These are phyloP conservation scores for Heliothis virescens DNA, from an alignment of 1,140 invertebrate genomes.

Conservation along the genomic window DNA sequence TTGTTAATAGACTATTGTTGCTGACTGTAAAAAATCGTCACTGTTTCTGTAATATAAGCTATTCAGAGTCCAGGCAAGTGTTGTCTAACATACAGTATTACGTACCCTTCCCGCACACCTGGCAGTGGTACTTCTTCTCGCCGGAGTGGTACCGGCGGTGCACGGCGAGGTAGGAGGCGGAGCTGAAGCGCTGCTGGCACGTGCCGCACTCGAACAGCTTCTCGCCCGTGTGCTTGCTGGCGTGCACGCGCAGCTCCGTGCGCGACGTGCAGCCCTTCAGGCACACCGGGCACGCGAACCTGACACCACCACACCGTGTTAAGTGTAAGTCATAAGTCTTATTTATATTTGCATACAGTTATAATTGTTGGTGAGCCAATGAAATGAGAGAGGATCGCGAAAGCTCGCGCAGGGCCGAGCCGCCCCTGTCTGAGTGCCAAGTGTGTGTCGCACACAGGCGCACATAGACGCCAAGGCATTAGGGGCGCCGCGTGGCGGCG, in stretches of 20 bases:
- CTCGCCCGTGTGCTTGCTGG: constrained; percentile 78
- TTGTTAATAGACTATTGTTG: not conserved
- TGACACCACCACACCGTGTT: constrained; percentile 34
- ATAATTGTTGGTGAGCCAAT: too few species aligned
- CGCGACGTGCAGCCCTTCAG: constrained; percentile 81
- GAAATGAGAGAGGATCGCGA: too few species aligned
- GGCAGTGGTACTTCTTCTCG: constrained; percentile 70
- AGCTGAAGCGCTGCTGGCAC: constrained; percentile 75
- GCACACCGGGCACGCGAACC: constrained; percentile 81
- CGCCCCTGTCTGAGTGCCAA: too few species aligned
- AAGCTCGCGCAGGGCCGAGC: too few species aligned
- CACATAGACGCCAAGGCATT: too few species aligned
- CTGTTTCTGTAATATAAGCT: too few species aligned
- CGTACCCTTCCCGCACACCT: constrained; percentile 73
- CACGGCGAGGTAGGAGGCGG: constrained; percentile 75
- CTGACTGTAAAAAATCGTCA: too few species aligned
- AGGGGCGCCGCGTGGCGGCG: too few species aligned
- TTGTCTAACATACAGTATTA: not conserved
- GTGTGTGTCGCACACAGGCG: too few species aligned
- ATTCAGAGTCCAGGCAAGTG: too few species aligned
- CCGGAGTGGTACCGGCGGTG: constrained; percentile 72
- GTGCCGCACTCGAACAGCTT: constrained; percentile 75
- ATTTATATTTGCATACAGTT: too few species aligned
- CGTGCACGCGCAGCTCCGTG: constrained; percentile 79
- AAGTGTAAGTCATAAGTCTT: not conserved